Evolutionary conservation across 2,888 invertebrate species (phyloP).

Genomic region (Monoplex corrugatus): DNA sequence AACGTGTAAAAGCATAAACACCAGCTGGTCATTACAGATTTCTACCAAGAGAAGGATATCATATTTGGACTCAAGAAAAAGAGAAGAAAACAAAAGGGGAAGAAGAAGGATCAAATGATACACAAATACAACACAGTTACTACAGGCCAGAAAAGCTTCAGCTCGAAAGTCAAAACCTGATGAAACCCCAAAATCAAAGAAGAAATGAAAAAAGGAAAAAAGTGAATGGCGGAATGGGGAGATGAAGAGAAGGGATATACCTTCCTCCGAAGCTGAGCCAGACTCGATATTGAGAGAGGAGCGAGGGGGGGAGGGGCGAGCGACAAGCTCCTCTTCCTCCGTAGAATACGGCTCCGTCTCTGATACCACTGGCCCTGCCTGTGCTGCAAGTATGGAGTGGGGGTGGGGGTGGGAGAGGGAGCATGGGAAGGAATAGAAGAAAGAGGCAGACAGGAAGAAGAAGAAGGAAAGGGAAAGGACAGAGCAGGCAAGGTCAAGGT

Average conservation of each 20-base stretch:
- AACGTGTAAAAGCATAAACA: no score
- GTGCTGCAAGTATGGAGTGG: conserved; percentile 27
- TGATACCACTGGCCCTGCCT: neutral
- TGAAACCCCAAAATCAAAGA: neutral
- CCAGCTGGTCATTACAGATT: no score
- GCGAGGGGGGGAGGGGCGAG: conserved; percentile 57
- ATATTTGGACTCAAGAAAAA: no score
- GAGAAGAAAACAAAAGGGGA: neutral
- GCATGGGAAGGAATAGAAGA: neutral
- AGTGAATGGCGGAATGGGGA: neutral
- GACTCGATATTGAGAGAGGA: conserved; percentile 57
- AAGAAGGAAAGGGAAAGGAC: neutral
- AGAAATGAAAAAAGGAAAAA: conserved; percentile 20
- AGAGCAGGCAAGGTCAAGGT: neutral
- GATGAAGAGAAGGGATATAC: conserved; percentile 27
- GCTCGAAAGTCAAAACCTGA: neutral
- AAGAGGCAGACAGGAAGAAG: neutral
- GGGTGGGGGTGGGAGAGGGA: neutral
- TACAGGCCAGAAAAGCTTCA: neutral
- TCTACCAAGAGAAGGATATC: no score
- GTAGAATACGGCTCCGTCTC: conserved; percentile 51
- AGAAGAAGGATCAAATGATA: no score
- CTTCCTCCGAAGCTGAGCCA: conserved; percentile 59
- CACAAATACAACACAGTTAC: neutral
- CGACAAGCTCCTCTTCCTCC: conserved; percentile 57